A percentile compares a stretch with the other conserved stretches of the same genome.
Evolutionary conservation across 2,888 invertebrate genomes (phyloP).

Genomic region (Malachius bipustulatus): DNA sequence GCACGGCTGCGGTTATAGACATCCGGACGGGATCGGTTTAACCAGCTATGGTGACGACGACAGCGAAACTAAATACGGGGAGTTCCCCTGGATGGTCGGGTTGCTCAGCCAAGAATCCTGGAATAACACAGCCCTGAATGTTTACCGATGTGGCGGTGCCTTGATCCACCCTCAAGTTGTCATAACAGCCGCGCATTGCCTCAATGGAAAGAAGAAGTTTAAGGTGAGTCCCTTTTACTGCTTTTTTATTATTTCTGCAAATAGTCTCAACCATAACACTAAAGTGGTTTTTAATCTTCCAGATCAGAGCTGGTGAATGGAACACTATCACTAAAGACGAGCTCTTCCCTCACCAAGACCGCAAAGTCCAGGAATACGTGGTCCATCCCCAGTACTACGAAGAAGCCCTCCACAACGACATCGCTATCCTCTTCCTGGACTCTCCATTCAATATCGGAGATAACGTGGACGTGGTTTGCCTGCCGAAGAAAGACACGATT

Average conservation of each 20-base stretch:
- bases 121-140: constrained; percentile 39
- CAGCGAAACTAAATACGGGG: constrained; percentile 61
- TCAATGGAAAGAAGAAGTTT: constrained; percentile 34
- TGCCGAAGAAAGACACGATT: constrained; percentile 41
- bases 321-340: constrained; percentile 67
- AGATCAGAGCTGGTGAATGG: constrained; percentile 68
- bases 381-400: constrained; percentile 53
- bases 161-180: constrained; percentile 64
- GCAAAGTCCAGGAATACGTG: constrained; percentile 44
- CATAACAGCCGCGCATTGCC: constrained; percentile 72
- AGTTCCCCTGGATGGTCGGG: constrained; percentile 78
- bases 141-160: constrained; percentile 71
- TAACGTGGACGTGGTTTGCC: constrained; percentile 59
- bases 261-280: too few species aligned
- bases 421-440: constrained; percentile 56
- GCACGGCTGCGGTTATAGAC: constrained; percentile 58
- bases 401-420: constrained; percentile 60
- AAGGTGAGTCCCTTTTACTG: too few species aligned
- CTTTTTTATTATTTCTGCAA: too few species aligned
- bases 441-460: constrained; percentile 48
- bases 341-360: constrained; percentile 57
- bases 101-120: constrained; percentile 46
- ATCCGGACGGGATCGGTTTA: constrained; percentile 60
- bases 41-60: constrained; percentile 53
- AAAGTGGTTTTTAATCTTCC: too few species aligned